These are phyloP conservation scores for Rallus crepitans DNA, from an alignment of 2,797 vertebrate genomes.

Conservation along the genomic window DNA sequence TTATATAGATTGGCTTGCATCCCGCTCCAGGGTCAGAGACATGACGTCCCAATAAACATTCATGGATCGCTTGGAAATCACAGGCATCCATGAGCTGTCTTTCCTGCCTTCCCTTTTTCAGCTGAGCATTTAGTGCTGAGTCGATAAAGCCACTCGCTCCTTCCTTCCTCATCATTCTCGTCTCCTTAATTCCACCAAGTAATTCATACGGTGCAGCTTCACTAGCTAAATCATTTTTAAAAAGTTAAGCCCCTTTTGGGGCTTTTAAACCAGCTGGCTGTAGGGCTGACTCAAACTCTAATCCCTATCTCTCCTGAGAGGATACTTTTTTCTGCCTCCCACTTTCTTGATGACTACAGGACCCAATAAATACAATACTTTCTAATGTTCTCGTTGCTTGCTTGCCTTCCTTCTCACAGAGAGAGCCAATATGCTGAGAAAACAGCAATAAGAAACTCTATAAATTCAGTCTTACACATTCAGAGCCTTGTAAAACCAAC, in stretches of 20 bases:
- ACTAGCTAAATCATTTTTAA: slow-evolving; percentile 17
- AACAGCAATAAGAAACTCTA: slow-evolving; percentile 5
- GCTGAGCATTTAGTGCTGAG: slow-evolving; percentile 6
- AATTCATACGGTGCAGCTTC: background rate
- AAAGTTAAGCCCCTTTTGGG: slow-evolving; percentile 2
- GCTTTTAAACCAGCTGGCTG: slow-evolving; percentile 31
- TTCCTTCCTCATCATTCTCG: slow-evolving; percentile 20
- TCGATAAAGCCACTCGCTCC: slow-evolving; percentile 4
- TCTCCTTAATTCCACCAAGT: slow-evolving; percentile 31
- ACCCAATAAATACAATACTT: slow-evolving; percentile 32
- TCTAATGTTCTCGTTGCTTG: background rate
- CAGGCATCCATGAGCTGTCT: slow-evolving; percentile 45
- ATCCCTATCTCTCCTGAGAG: slow-evolving; percentile 25
- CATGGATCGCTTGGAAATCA: slow-evolving; percentile 58
- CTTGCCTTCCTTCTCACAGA: background rate
- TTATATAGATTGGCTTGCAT: slow-evolving; percentile 66
- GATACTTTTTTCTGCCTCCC: background rate
- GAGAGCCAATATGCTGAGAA: slow-evolving; percentile 6
- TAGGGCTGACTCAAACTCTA: slow-evolving; percentile 25
- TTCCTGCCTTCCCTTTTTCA: slow-evolving; percentile 10
- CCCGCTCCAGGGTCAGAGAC: slow-evolving; percentile 64
- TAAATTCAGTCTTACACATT: slow-evolving; percentile 19
- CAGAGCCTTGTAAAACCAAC: background rate
- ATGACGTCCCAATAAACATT: slow-evolving; percentile 70
- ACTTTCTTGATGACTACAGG: background rate